A percentile compares a stretch with the other conserved stretches of the same genome.
These are phyloP conservation scores for Eriocheir sinensis DNA, from an alignment of 1,140 invertebrate genomes.

Conservation along the genomic window DNA sequence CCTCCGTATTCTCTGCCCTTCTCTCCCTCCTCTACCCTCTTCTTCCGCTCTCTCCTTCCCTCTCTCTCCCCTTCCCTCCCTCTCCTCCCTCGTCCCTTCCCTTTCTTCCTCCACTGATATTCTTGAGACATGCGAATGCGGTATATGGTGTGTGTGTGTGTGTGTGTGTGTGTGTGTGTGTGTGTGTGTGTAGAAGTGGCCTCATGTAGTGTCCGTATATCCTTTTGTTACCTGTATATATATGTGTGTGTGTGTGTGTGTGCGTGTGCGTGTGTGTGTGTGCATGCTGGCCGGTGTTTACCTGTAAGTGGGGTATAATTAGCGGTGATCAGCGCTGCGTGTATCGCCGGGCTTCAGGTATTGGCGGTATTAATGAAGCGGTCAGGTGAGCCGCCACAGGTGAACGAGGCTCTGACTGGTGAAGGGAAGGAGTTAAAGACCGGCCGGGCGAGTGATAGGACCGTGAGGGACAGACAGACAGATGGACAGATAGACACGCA, in stretches of 20 bases:
- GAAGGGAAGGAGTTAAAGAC: neutral
- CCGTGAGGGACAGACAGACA: too few relatives aligned
- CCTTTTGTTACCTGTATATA: too few relatives aligned
- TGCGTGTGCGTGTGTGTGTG: too few relatives aligned
- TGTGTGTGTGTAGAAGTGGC: constrained; percentile 31
- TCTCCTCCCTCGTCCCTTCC: neutral
- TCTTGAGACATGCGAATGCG: neutral
- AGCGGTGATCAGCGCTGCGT: neutral
- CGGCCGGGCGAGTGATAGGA: too few relatives aligned
- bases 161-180: constrained; percentile 10
- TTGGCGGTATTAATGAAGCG: neutral
- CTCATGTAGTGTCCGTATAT: too few relatives aligned
- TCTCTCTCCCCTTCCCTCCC: neutral
- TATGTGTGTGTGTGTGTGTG: constrained; percentile 1
- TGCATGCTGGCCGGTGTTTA: neutral
- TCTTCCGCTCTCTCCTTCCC: constrained; percentile 31
- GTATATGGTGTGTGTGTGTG: neutral
- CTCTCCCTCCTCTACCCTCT: neutral
- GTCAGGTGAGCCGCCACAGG: neutral
- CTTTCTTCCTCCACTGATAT: neutral
- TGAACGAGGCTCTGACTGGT: neutral
- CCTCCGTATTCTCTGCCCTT: neutral
- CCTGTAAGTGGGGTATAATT: neutral
- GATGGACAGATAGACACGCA: too few relatives aligned
- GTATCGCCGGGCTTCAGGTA: neutral